Base-by-base conservation (phyloP, 2,797 vertebrate genomes). In the Stomatorhinus walkeri region DNA sequence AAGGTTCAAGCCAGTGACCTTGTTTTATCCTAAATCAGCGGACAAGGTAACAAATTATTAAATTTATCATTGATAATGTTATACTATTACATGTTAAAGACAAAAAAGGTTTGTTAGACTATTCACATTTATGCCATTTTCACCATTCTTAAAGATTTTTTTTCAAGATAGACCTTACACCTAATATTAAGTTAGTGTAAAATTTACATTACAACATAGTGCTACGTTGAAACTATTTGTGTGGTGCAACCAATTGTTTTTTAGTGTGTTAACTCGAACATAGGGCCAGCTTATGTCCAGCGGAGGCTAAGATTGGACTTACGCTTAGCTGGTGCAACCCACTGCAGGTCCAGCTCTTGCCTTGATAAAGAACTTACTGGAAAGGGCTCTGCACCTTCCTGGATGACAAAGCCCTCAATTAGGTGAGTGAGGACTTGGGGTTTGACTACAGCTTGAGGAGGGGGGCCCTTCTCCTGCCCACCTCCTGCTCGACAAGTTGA, bases 341-440 rank as follows among this genome's bases (percentile, higher is more conserved):
- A 59, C n/a, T 22, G 56, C 56, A 54, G 9, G 14, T 56, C 36
- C 14, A 22, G 2, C 22, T 36, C 51, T 61, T 72, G 59, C 7
- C 19, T 24, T 43, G 7, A 86, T 49, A 4, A 36, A 19, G 54
- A 3, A 90, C 97, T 95, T 94, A 99, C 98, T 87, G 98, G 98
- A 93, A 99, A 99, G 19, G 98, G 98, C 89, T 99, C 98, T 1
- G 98, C 98, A 94, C 98, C 98, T 91, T 99, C 98, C 94, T 99
- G 98, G 94, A 99, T 99, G 88, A 99, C 98, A 90, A 99, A 99
- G 87, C 98, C 98, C 92, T 99, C 98, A 6, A 99, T 99, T 91
- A 99, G 97, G 91, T 99, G 98, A 0, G 98, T 99, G 90, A 99
- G 98, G 91, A 99, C 99, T 93, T 99, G 98, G 48, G 98, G 98